Evolutionary conservation across 2,797 vertebrate genomes (phyloP).

Genomic region (Bradypus variegatus): DNA sequence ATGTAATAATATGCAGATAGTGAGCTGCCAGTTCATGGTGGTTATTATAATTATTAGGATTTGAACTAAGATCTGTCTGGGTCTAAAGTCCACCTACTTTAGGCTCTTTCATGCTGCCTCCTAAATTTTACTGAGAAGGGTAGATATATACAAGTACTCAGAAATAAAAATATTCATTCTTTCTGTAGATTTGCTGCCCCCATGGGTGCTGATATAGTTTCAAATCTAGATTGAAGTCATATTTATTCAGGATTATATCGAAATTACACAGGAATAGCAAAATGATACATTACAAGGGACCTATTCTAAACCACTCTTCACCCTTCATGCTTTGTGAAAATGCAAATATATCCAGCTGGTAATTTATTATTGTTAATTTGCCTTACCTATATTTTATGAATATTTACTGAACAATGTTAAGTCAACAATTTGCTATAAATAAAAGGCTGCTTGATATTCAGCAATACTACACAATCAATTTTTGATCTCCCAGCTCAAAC

Average conservation of each 20-base stretch:
- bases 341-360: slow-evolving; percentile 51
- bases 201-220: background rate
- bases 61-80: background rate
- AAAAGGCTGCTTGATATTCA: slow-evolving; percentile 61
- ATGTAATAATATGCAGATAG: background rate
- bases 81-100: background rate
- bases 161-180: slow-evolving; percentile 27
- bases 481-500: slow-evolving; percentile 61
- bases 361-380: slow-evolving; percentile 71
- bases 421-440: slow-evolving; percentile 50
- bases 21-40: background rate
- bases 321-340: slow-evolving; percentile 44
- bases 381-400: slow-evolving; percentile 66
- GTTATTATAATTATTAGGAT: slow-evolving; percentile 14
- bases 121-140: background rate
- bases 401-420: slow-evolving; percentile 67
- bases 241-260: slow-evolving; percentile 30
- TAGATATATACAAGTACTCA: background rate
- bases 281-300: slow-evolving; percentile 60
- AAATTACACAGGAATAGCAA: slow-evolving; percentile 65
- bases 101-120: background rate
- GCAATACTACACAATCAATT: slow-evolving; percentile 63
- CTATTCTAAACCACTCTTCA: slow-evolving; percentile 52
- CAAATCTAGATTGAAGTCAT: background rate
- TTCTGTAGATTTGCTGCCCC: background rate